Conservation (phyloP, 2,888 invertebrate species). For the Aphelenchoides bicaudatus region DNA sequence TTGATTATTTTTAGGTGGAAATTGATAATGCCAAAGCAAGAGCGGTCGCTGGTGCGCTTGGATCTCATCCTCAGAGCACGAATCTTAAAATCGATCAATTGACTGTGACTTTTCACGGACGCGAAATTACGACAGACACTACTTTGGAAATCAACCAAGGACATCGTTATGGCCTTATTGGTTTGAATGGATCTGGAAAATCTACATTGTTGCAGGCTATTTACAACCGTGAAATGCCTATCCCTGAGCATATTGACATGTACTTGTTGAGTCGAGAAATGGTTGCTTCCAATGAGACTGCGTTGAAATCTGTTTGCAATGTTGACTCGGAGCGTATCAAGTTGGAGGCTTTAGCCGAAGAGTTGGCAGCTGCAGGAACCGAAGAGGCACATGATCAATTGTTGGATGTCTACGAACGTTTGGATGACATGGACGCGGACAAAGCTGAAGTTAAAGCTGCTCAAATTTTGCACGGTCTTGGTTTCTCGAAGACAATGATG, state of each 20-base stretch:
- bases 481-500: conserved; percentile 75
- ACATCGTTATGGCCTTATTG: conserved; percentile 88
- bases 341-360: conserved; percentile 86
- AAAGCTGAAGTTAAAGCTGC: conserved; percentile 91
- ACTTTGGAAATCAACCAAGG: conserved; percentile 94
- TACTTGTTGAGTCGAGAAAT: conserved; percentile 89
- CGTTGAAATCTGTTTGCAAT: conserved; percentile 93
- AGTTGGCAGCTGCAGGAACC: conserved; percentile 77
- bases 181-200: conserved; percentile 89
- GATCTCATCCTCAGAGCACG: conserved; percentile 88
- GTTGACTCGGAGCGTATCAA: conserved; percentile 88
- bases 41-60: conserved; percentile 87
- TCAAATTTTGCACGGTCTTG: conserved; percentile 89
- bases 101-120: conserved; percentile 95
- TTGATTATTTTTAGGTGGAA: too few relatives aligned
- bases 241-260: conserved; percentile 93
- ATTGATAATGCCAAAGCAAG: conserved; percentile 83
- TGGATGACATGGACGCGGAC: conserved; percentile 93
- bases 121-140: conserved; percentile 90
- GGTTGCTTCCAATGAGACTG: conserved; percentile 94
- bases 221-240: conserved; percentile 86
- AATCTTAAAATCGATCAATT: conserved; percentile 83
- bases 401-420: conserved; percentile 92
- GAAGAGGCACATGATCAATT: conserved; percentile 78
- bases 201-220: conserved; percentile 86